Conservation (phyloP, 2,888 invertebrate genomes). For the Helobdella robusta region DNA sequence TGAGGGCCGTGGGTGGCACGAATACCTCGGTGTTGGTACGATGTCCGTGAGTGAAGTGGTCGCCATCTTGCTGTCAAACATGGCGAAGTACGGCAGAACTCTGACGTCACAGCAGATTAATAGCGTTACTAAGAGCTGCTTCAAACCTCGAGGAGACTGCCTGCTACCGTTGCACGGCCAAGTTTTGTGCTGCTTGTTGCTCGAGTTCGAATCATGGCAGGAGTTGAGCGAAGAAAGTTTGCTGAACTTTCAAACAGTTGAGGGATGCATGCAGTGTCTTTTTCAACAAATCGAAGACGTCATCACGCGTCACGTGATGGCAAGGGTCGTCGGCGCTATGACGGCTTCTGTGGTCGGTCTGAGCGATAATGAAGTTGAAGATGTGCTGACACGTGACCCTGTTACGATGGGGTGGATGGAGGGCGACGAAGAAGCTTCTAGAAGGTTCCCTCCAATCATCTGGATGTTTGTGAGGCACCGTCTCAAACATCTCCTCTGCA, state of each 20-base stretch:
- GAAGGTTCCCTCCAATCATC: slow-evolving; percentile 37
- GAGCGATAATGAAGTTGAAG: slow-evolving; percentile 48
- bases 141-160: neutral
- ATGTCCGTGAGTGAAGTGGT: slow-evolving; percentile 24
- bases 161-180: neutral
- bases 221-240: slow-evolving; percentile 28
- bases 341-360: slow-evolving; percentile 44
- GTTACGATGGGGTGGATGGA: slow-evolving; percentile 36
- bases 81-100: slow-evolving; percentile 36
- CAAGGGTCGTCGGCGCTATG: slow-evolving; percentile 40
- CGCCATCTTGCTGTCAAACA: slow-evolving; percentile 26
- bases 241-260: slow-evolving; percentile 35
- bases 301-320: slow-evolving; percentile 40
- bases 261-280: slow-evolving; percentile 38
- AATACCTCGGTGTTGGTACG: slow-evolving; percentile 31
- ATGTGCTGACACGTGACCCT: slow-evolving; percentile 47
- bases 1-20: slow-evolving; percentile 28
- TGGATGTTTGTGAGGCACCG: slow-evolving; percentile 44
- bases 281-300: slow-evolving; percentile 34
- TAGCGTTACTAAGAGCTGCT: neutral
- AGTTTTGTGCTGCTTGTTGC: slow-evolving; percentile 20
- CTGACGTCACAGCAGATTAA: slow-evolving; percentile 38
- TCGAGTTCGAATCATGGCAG: slow-evolving; percentile 6
- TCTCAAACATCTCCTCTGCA: slow-evolving; percentile 39
- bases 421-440: neutral